Evolutionary conservation across 1,140 invertebrate genomes (phyloP).

Genomic region (Euura lappo): DNA sequence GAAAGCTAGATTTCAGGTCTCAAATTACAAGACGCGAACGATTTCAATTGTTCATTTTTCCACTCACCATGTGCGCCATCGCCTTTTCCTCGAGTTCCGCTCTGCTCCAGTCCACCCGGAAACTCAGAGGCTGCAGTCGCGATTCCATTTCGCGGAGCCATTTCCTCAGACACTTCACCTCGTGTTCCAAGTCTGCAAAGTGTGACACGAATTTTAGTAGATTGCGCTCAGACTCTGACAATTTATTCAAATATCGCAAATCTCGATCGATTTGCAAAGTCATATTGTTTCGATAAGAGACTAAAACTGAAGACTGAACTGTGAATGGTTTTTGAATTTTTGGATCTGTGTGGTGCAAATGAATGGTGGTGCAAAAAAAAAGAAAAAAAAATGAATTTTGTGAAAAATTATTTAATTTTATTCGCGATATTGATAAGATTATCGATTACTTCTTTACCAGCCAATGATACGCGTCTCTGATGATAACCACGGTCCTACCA

Average conservation of each 20-base stretch:
- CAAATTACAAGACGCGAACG: too few relatives aligned
- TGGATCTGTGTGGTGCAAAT: not conserved
- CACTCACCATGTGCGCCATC: conserved; percentile 72
- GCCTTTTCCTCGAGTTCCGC: conserved; percentile 72
- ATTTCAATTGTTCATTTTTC: not conserved
- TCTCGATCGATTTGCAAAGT: not conserved
- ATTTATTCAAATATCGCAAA: too few relatives aligned
- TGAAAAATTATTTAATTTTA: too few relatives aligned
- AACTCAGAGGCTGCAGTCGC: conserved; percentile 69
- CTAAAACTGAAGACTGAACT: not conserved
- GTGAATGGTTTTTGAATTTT: not conserved
- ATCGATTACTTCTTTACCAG: too few relatives aligned
- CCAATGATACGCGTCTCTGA: too few relatives aligned
- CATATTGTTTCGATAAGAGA: not conserved
- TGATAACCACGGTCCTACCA: too few relatives aligned
- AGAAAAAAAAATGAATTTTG: too few relatives aligned
- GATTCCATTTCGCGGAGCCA: conserved; percentile 69
- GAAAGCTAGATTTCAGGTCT: too few relatives aligned
- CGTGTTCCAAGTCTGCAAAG: conserved; percentile 71
- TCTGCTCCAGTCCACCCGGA: conserved; percentile 67
- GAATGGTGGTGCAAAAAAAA: not conserved
- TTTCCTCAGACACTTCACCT: conserved; percentile 71
- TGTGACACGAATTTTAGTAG: not conserved
- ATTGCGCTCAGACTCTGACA: not conserved
- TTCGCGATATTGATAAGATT: too few relatives aligned